Evolutionary conservation across 2,113 vertebrate genomes (phyloP).

Genomic region (Lycaon pictus): DNA sequence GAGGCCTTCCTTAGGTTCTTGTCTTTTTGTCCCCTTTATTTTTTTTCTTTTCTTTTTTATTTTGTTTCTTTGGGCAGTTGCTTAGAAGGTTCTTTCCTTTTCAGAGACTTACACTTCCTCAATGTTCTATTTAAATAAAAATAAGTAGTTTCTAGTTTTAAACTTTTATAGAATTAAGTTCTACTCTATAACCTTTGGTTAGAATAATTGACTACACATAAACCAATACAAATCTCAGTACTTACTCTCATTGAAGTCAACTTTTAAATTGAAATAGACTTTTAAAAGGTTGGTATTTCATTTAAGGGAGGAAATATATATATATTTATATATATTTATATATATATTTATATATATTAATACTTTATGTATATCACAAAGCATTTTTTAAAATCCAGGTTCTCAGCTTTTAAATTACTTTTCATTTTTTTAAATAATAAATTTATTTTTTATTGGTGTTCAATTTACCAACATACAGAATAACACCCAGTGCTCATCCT

Average conservation of each 20-base stretch:
- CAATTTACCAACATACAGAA: too few relatives aligned
- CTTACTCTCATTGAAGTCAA: not conserved
- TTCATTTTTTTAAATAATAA: not conserved
- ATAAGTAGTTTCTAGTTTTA: slow-evolving; percentile 8
- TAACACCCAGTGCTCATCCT: too few relatives aligned
- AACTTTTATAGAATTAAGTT: slow-evolving; percentile 41
- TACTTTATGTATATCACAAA: not conserved
- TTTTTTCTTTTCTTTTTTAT: not conserved
- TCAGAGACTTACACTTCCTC: not conserved
- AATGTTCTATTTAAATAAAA: slow-evolving; percentile 51
- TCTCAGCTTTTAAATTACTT: slow-evolving; percentile 8
- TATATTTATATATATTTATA: not conserved
- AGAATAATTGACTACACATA: slow-evolving; percentile 32
- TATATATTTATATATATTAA: not conserved
- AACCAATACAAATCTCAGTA: slow-evolving; percentile 30
- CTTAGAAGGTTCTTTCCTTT: slow-evolving; percentile 26
- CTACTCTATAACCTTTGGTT: slow-evolving; percentile 58
- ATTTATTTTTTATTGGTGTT: too few relatives aligned
- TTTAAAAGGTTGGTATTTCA: not conserved
- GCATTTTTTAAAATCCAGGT: not conserved
- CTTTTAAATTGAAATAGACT: slow-evolving; percentile 20
- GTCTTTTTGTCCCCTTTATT: not conserved
- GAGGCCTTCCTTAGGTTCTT: not conserved
- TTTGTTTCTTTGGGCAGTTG: not conserved
- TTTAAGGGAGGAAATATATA: not conserved